Evolutionary conservation across 2,888 invertebrate species (phyloP).

Genomic region (Marasmarcha lunaedactyla): DNA sequence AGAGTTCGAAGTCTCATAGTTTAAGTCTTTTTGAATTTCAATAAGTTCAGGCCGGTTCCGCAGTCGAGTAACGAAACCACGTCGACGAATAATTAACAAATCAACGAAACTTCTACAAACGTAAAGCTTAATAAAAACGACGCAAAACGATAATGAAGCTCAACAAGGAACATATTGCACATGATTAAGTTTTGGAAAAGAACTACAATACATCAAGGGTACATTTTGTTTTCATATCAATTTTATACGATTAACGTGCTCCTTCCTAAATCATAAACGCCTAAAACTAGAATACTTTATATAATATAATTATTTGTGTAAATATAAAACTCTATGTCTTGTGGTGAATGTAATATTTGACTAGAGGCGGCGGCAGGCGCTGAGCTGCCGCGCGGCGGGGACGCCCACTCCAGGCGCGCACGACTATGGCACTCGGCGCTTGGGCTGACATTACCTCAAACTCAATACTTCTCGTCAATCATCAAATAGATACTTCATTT

Average conservation of each 20-base stretch:
- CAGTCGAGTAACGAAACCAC: conserved; percentile 34
- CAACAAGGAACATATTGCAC: conserved; percentile 61
- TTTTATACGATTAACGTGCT: conserved; percentile 22
- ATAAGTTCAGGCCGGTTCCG: conserved; percentile 25
- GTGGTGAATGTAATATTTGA: conserved; percentile 67
- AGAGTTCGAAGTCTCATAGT: not conserved
- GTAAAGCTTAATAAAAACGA: conserved; percentile 26
- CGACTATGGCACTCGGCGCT: not conserved
- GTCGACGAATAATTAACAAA: conserved; percentile 36
- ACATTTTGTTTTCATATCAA: conserved; percentile 24
- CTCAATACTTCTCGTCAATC: too few species aligned
- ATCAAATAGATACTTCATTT: too few species aligned
- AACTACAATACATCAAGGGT: conserved; percentile 44
- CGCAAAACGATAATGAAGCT: conserved; percentile 54
- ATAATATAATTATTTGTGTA: conserved; percentile 70
- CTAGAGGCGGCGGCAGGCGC: conserved; percentile 58
- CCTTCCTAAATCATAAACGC: conserved; percentile 52
- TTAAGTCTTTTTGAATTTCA: conserved; percentile 8
- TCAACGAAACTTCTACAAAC: conserved; percentile 23
- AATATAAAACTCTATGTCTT: conserved; percentile 71
- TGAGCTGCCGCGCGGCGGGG: conserved; percentile 18
- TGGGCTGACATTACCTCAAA: not conserved
- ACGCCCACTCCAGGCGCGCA: not conserved
- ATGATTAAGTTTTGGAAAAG: conserved; percentile 41
- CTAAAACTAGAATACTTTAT: conserved; percentile 71